Conservation (phyloP, 2,888 invertebrate species). For the Spisula subtruncata region DNA sequence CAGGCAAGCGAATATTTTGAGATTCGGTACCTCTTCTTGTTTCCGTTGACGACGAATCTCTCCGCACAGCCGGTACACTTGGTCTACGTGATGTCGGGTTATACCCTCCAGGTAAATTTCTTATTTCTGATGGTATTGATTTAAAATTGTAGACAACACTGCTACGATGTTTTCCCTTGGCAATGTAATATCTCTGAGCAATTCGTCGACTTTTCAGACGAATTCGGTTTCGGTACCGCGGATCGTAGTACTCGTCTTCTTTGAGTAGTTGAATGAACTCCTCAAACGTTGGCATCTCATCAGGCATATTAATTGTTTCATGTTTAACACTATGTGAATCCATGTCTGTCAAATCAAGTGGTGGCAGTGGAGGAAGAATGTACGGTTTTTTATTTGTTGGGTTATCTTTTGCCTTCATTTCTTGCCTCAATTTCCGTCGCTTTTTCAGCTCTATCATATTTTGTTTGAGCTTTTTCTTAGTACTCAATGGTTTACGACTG, state of each 20-base stretch:
- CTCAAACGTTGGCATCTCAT: constrained; percentile 63
- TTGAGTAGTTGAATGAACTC: constrained; percentile 57
- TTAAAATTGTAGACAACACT: constrained; percentile 37
- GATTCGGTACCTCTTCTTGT: neutral
- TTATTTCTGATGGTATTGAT: constrained; percentile 40
- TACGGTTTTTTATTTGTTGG: neutral
- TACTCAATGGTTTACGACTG: neutral
- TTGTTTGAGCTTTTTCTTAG: constrained; percentile 41
- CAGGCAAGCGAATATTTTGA: constrained; percentile 40
- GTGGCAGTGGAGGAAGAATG: constrained; percentile 30
- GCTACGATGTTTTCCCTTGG: constrained; percentile 42
- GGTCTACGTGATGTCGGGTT: neutral
- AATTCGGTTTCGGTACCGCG: constrained; percentile 56
- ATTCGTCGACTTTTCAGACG: constrained; percentile 53
- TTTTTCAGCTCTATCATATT: constrained; percentile 58
- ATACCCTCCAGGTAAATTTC: neutral
- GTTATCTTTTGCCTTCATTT: neutral
- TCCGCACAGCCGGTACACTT: neutral
- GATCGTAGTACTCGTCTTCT: constrained; percentile 64
- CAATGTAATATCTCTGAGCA: constrained; percentile 59
- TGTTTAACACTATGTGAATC: constrained; percentile 9
- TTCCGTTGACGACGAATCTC: neutral
- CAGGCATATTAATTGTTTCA: constrained; percentile 59
- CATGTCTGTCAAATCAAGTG: neutral
- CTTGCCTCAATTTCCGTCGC: constrained; percentile 18